These are phyloP conservation scores for Aphidoletes aphidimyza DNA, from an alignment of 2,888 invertebrate genomes.

Conservation along the genomic window DNA sequence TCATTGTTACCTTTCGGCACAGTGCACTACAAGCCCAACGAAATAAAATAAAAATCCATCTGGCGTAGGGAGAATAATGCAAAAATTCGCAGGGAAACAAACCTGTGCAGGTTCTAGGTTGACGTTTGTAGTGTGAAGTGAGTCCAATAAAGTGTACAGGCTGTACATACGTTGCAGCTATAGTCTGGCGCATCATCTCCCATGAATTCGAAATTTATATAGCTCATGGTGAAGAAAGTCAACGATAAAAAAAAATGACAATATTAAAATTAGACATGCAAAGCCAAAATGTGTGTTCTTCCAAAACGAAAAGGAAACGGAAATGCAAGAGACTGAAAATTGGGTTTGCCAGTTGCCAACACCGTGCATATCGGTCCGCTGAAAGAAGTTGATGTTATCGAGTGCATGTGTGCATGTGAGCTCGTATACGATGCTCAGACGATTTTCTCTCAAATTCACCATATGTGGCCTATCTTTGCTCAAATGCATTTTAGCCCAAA, in stretches of 20 bases:
- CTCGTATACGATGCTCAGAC: neutral
- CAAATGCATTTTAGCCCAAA: too few relatives aligned
- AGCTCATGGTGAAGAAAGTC: neutral
- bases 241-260: neutral
- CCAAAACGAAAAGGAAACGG: too few relatives aligned
- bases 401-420: neutral
- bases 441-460: neutral
- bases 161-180: too few relatives aligned
- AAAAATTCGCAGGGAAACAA: neutral
- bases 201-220: neutral
- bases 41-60: neutral
- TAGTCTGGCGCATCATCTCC: neutral
- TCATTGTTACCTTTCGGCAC: neutral
- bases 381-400: conserved; percentile 21
- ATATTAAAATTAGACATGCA: conserved; percentile 50
- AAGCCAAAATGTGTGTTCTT: neutral
- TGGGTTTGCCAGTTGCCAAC: neutral
- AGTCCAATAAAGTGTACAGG: neutral
- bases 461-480: conserved; percentile 31
- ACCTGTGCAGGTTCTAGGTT: too few relatives aligned
- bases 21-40: neutral
- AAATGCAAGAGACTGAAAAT: neutral
- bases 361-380: neutral
- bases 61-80: neutral
- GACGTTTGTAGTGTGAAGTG: too few relatives aligned